A percentile compares a stretch with the other conserved stretches of the same genome.
Evolutionary conservation across 2,888 invertebrate genomes (phyloP).

Genomic region (Glaucopsyche alexis): DNA sequence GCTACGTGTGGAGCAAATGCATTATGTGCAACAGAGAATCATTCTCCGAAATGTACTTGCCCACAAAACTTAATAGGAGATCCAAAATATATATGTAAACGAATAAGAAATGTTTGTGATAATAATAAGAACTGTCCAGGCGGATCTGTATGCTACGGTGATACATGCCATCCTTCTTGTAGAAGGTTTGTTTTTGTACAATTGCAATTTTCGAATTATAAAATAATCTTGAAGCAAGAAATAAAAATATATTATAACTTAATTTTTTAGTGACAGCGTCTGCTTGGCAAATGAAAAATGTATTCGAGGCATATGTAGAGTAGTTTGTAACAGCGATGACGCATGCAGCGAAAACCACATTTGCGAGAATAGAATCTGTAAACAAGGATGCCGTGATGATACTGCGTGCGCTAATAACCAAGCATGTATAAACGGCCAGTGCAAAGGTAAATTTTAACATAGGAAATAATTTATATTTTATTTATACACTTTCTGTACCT

Average conservation of each 20-base stretch:
- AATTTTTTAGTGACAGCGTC: conserved; percentile 84
- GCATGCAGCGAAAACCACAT: conserved; percentile 90
- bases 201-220: no score
- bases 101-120: conserved; percentile 83
- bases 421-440: conserved; percentile 90
- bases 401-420: conserved; percentile 86
- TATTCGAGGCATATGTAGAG: conserved; percentile 89
- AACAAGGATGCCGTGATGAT: conserved; percentile 92
- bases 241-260: not conserved
- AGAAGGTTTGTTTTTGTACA: conserved; percentile 78
- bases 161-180: conserved; percentile 88
- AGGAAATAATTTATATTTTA: conserved; percentile 16
- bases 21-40: conserved; percentile 84
- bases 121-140: conserved; percentile 84
- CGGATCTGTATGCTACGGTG: conserved; percentile 87
- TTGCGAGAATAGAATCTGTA: conserved; percentile 92
- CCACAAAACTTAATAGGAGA: conserved; percentile 86
- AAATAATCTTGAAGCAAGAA: not conserved
- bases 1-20: conserved; percentile 93
- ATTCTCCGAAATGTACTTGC: conserved; percentile 87
- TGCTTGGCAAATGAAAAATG: conserved; percentile 93
- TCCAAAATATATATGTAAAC: conserved; percentile 85
- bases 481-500: no score
- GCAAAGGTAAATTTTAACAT: conserved; percentile 79
- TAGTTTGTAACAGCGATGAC: conserved; percentile 92